A percentile compares a stretch with the other conserved stretches of the same genome.
Evolutionary conservation across 2,888 invertebrate species (phyloP).

Genomic region (Myopa tessellatipennis): DNA sequence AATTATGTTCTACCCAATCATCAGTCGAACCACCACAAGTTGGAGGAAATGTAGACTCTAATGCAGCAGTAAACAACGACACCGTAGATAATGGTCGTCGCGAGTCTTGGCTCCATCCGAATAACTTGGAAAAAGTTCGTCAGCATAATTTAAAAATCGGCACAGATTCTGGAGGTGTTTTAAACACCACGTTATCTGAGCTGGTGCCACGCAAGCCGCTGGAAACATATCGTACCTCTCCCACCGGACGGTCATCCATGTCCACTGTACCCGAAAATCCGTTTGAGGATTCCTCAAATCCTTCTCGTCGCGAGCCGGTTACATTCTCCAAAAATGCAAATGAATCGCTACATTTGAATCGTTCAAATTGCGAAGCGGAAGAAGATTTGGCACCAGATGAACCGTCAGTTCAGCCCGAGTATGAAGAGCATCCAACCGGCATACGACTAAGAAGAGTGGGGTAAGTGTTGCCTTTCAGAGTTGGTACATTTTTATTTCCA

Average conservation of each 20-base stretch:
- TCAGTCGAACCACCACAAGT: slow-evolving; percentile 45
- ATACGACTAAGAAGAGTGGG: slow-evolving; percentile 82
- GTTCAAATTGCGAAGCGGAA: slow-evolving; percentile 55
- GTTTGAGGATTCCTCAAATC: slow-evolving; percentile 57
- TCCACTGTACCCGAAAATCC: slow-evolving; percentile 62
- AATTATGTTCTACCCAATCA: slow-evolving; percentile 53
- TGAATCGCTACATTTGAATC: slow-evolving; percentile 57
- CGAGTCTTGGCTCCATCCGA: slow-evolving; percentile 67
- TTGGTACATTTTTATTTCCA: background rate
- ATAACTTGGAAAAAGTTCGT: slow-evolving; percentile 62
- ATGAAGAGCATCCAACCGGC: slow-evolving; percentile 76
- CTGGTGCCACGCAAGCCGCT: slow-evolving; percentile 63
- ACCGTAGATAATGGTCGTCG: slow-evolving; percentile 57
- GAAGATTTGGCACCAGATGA: slow-evolving; percentile 53
- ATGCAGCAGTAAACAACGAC: slow-evolving; percentile 38
- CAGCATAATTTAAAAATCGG: slow-evolving; percentile 55
- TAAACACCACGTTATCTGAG: slow-evolving; percentile 64
- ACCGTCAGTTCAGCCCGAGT: slow-evolving; percentile 41
- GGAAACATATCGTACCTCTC: slow-evolving; percentile 55
- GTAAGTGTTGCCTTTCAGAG: slow-evolving; percentile 42
- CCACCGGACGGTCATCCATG: slow-evolving; percentile 48
- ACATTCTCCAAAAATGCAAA: slow-evolving; percentile 53
- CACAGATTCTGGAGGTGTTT: slow-evolving; percentile 49
- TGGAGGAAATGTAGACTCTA: background rate
- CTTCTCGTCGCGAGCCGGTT: slow-evolving; percentile 52